Percentiles rank a stretch among this genome's conserved stretches.
These are phyloP conservation scores for Norana najaformis DNA, from an alignment of 2,888 invertebrate genomes.

Conservation along the genomic window DNA sequence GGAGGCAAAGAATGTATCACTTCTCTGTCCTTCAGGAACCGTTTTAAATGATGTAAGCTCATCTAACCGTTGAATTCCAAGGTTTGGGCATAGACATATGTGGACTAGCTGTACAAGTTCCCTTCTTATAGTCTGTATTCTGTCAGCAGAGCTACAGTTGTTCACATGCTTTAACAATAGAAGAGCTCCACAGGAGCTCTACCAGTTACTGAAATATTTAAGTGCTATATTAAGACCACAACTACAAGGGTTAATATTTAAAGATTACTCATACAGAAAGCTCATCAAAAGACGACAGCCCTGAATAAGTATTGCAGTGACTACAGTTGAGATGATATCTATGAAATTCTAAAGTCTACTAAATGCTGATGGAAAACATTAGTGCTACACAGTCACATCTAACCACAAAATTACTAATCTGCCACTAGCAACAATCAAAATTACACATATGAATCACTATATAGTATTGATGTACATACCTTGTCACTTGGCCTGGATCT, in stretches of 20 bases:
- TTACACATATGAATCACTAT: neutral
- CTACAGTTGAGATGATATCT: neutral
- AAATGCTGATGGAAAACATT: neutral
- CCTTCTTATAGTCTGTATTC: no score
- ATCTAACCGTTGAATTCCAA: no score
- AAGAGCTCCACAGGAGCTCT: no score
- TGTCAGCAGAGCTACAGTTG: no score
- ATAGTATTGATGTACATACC: neutral
- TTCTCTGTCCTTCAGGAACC: no score
- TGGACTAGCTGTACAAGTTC: no score
- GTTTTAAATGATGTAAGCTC: no score
- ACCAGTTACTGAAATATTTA: no score
- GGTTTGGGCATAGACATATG: no score
- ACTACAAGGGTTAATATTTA: neutral
- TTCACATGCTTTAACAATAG: no score
- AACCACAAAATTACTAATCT: neutral
- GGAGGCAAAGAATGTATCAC: no score
- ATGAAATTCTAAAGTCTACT: neutral
- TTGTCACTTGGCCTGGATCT: slow-evolving; percentile 5
- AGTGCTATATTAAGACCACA: no score
- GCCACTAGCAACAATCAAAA: neutral
- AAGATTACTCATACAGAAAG: neutral
- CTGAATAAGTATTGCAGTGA: neutral
- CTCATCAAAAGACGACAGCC: neutral
- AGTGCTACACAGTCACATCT: neutral